phyloP scores from a whole-genome alignment of 2,888 invertebrate species.

The Torymus aiolomorphi region DNA sequence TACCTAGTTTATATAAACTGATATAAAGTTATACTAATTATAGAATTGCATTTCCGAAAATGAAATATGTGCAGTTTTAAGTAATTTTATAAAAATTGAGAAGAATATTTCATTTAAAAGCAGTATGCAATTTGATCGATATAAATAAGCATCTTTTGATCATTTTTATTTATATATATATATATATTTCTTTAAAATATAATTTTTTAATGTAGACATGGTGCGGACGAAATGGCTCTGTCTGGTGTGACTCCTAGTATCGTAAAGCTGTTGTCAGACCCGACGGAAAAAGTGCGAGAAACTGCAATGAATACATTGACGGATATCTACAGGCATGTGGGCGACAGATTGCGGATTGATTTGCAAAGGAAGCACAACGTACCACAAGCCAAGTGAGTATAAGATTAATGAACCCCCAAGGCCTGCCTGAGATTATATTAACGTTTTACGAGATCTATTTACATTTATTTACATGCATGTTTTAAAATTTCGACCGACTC shows the following conservation, averaged over 20 bases:
- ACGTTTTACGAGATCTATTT: conserved; percentile 16
- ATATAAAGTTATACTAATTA: too few species aligned
- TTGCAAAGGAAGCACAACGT: conserved; percentile 88
- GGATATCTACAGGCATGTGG: conserved; percentile 94
- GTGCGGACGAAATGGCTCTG: conserved; percentile 88
- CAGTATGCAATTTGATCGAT: not conserved
- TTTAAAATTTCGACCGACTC: conserved; percentile 22
- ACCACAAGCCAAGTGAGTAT: conserved; percentile 81
- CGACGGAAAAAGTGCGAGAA: conserved; percentile 90
- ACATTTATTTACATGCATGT: conserved; percentile 28
- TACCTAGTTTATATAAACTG: too few species aligned
- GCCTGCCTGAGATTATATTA: conserved; percentile 4
- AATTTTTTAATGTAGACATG: conserved; percentile 80
- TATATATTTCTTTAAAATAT: conserved; percentile 7
- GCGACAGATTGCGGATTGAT: conserved; percentile 90
- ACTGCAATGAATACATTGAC: conserved; percentile 90
- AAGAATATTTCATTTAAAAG: not conserved
- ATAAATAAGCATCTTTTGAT: not conserved
- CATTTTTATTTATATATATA: too few species aligned
- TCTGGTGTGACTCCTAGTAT: conserved; percentile 89
- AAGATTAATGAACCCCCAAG: conserved; percentile 33
- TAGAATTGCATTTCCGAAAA: too few species aligned
- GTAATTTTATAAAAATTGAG: not conserved
- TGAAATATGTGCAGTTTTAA: too few species aligned
- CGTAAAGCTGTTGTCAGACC: conserved; percentile 90